Conservation (phyloP, 2,888 invertebrate species). For the Urechis unicinctus region DNA sequence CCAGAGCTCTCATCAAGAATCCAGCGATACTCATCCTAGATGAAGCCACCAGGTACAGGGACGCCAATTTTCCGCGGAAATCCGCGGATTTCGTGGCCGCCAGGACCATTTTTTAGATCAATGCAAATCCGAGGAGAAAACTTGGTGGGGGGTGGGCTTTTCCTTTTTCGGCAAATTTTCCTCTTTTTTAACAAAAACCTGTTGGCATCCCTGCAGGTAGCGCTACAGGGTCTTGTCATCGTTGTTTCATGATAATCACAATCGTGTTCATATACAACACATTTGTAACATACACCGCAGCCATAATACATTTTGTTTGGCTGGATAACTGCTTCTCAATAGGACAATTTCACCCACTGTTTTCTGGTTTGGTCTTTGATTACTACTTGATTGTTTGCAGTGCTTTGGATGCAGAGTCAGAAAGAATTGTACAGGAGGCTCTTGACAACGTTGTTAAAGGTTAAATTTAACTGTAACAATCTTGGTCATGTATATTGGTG, state of each 20-base stretch:
- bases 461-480: constrained; percentile 10
- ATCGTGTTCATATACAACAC: no score
- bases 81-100: no score
- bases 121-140: no score
- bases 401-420: constrained; percentile 87
- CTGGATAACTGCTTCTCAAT: no score
- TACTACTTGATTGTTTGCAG: constrained; percentile 54
- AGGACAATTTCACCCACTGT: no score
- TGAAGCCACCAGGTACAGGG: constrained; percentile 84
- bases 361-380: no score
- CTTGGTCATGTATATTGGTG: not conserved
- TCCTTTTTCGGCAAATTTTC: not conserved
- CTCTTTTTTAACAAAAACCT: no score
- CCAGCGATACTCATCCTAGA: constrained; percentile 71
- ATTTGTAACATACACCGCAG: no score
- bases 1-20: constrained; percentile 83
- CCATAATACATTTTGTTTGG: no score
- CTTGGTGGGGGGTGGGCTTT: no score
- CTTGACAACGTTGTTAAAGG: constrained; percentile 73
- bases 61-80: not conserved
- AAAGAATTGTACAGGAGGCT: constrained; percentile 81
- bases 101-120: no score
- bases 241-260: not conserved
- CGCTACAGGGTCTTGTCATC: not conserved
- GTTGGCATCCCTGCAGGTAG: no score